Base-by-base conservation (phyloP, 2,113 vertebrate genomes). In the Ranitomeya imitator region DNA sequence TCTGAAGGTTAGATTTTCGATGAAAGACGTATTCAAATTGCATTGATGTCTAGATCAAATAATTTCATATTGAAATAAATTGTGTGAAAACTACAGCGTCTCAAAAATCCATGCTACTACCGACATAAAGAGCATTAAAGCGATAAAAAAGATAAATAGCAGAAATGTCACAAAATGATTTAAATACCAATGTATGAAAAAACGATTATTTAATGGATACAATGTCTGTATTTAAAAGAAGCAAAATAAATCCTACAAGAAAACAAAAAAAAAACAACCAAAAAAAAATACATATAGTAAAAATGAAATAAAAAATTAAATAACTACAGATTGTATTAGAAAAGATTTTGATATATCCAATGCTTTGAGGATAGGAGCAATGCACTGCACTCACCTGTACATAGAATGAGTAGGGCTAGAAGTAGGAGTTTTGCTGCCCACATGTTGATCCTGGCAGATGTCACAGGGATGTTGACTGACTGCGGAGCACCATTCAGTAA, bases 371-470 rank as follows among this genome's bases (percentile, higher is more conserved):
- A 21, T 54, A 5, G 74, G 3, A 78, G 37, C 18, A 78, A 78
- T 54, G 23, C 12, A 79, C 16, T 60, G 57, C 4, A 94, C 94
- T 93, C 65, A 95, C 95, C 95, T 95, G 94, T 92, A 85, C 10
- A 88, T 57, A 92, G 87, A 90, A 90, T 83, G 91, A 93, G 91
- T 6, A 94, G 93, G 89, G 94, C 85, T 86, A 86, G 90, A 80
- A 93, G 93, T 89, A 95, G 90, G 76, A 95, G 94, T 91, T 91
- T 92, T 89, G 90, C 87, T 91, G 89, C 91, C 94, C 95, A 91
- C 95, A 96, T 95, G 94, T 90, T 90, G 91, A 90, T 31, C 90
- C 86, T 79, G 90, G 90, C 59, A 79, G 89, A 89, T 90, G 92
- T 87, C 91, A 90, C 26, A 90, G 85, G 73, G 90, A 90, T 92